phyloP scores from a whole-genome alignment of 2,888 invertebrate genomes.

The Drosophila falleni region DNA sequence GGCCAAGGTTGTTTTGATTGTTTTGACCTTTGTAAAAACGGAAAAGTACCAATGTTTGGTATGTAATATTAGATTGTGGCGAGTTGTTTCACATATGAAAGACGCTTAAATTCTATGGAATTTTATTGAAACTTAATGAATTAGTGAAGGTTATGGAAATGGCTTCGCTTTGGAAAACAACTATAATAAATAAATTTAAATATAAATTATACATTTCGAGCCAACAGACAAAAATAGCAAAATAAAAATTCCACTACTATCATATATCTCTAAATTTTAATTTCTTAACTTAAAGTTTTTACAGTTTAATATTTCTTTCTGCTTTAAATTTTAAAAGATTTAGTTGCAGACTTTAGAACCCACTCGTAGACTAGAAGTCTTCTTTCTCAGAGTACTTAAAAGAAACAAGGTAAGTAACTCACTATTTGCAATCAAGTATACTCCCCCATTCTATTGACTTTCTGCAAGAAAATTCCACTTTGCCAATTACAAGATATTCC shows the following conservation, averaged over 20 bases:
- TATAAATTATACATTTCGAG: neutral
- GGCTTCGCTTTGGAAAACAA: neutral
- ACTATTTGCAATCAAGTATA: constrained; percentile 1
- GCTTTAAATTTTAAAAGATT: neutral
- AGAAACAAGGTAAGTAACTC: neutral
- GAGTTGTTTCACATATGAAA: constrained; percentile 33
- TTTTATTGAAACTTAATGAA: neutral
- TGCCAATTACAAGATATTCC: neutral
- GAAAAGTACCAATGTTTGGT: constrained; percentile 42
- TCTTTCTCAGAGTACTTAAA: neutral
- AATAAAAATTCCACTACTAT: neutral
- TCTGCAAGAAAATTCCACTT: constrained; percentile 1
- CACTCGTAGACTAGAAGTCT: neutral
- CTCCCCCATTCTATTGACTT: constrained; percentile 4
- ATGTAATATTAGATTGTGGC: constrained; percentile 27
- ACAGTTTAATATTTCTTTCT: too few relatives aligned
- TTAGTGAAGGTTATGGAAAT: constrained; percentile 4
- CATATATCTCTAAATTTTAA: neutral
- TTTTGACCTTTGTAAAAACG: constrained; percentile 68
- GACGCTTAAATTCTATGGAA: constrained; percentile 1
- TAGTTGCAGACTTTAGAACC: too few relatives aligned
- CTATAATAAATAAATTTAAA: neutral
- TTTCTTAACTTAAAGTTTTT: neutral
- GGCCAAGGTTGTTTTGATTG: constrained; percentile 67
- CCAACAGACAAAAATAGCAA: neutral